A percentile compares a stretch with the other conserved stretches of the same genome.
Conservation (phyloP, 53 echinoderm and acorn worm genomes). For the Astropecten irregularis region DNA sequence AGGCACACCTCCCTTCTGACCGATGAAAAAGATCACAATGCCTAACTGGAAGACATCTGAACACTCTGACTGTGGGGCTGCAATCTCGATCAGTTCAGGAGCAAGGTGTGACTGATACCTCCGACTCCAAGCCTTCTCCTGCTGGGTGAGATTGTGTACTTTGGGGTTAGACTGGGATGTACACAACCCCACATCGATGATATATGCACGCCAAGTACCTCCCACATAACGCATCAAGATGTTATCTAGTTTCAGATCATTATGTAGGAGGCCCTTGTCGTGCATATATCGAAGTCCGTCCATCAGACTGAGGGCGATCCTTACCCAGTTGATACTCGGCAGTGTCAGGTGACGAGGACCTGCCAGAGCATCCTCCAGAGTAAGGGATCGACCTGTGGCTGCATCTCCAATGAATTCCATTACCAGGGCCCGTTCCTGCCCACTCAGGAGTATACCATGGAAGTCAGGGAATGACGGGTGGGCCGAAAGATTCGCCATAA, state of each 20-base stretch:
- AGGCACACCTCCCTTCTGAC: neutral
- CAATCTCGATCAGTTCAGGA: slow-evolving; percentile 17
- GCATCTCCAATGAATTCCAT: slow-evolving; percentile 11
- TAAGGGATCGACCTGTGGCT: neutral
- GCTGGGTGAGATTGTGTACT: no score
- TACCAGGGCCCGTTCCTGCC: neutral
- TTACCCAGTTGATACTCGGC: neutral
- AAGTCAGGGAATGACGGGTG: neutral
- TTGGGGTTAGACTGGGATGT: neutral
- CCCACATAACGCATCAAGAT: neutral
- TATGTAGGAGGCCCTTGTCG: neutral
- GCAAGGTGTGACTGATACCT: neutral
- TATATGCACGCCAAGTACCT: neutral
- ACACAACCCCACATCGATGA: slow-evolving; percentile 6
- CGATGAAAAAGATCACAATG: neutral
- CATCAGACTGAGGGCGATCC: neutral
- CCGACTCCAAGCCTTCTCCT: neutral
- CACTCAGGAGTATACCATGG: neutral
- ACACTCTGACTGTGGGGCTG: neutral
- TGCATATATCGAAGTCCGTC: neutral
- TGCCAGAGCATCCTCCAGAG: neutral
- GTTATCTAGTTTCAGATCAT: neutral
- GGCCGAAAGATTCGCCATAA: neutral
- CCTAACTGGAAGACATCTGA: slow-evolving; percentile 10
- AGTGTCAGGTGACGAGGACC: slow-evolving; percentile 1